Percentiles rank a stretch among this genome's conserved stretches.
Conservation (phyloP, 2,888 invertebrate genomes). For the Microctonus hyperodae region DNA sequence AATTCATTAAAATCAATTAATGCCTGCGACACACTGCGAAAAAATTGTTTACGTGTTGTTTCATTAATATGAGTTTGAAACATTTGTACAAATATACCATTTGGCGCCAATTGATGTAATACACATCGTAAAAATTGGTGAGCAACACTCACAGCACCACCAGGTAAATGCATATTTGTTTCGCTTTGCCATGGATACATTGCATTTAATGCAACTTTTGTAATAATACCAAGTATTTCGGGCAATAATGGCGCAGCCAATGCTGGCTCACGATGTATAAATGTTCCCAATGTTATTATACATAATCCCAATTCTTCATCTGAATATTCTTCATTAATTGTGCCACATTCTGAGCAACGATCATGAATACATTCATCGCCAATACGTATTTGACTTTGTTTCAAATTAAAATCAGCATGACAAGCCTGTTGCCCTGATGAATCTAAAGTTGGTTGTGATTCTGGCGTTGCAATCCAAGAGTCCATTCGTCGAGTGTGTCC, state of each 20-base stretch:
- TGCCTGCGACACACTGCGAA: conserved; percentile 92
- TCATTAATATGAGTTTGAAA: conserved; percentile 90
- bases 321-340: conserved; percentile 88
- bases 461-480: conserved; percentile 51
- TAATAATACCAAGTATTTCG: conserved; percentile 86
- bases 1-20: conserved; percentile 95
- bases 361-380: conserved; percentile 78
- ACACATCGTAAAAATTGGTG: conserved; percentile 97
- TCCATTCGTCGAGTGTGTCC: conserved; percentile 61
- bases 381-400: conserved; percentile 71
- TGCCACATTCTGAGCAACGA: conserved; percentile 90
- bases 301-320: conserved; percentile 96
- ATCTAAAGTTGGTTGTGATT: conserved; percentile 49
- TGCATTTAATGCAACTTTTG: conserved; percentile 80
- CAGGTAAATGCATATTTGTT: conserved; percentile 87
- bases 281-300: conserved; percentile 92
- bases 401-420: conserved; percentile 66
- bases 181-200: conserved; percentile 91
- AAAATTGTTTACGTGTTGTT: conserved; percentile 79
- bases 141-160: conserved; percentile 94
- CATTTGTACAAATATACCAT: conserved; percentile 95
- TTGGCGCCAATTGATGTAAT: conserved; percentile 94
- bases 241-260: conserved; percentile 94
- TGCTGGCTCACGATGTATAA: conserved; percentile 94
- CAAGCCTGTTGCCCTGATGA: conserved; percentile 63